Base-by-base conservation (phyloP, 2,797 vertebrate species). In the Enteromius paludinosus region DNA sequence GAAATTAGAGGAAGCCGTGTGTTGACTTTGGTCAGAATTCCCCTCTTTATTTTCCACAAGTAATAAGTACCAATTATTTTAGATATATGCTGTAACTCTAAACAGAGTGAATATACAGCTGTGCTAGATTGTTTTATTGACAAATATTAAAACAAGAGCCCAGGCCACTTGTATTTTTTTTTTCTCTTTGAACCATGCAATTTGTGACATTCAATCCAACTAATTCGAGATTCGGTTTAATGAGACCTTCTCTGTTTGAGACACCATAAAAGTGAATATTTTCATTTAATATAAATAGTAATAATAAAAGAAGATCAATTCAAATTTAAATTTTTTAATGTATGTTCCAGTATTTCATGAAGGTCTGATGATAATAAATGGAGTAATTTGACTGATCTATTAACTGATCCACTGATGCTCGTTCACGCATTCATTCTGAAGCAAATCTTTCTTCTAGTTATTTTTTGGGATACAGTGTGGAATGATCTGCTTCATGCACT, bases 31-130 rank as follows among this genome's bases (percentile, higher is more conserved):
- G 56, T 72, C 79, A 81, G 41, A 73, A 25, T 47, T 18, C 15
- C n/a, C 28, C 41, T 61, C 54, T 41, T 65, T 25, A 49, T 66
- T 74, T 74, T 74, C 75, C 43, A 66, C n/a, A 66, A 35, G 28
- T 64, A 49, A 47, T 78, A 65, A 65, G 76, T 52, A 78, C 45
- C 72, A 79, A 56, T 79, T 59, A 79, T 74, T 66, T 82, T n/a
- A 79, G 85, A 78, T 49, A 84, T 70, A 82, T 28, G 82, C 54
- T 59, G 33, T 5, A 86, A 72, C 82, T 76, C 80, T 69, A 80
- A 73, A 83, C 82, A 64, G 87, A 88, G 84, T 83, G 33, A 72
- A 79, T 79, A 77, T 79, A 79, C 75, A 87, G 78, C 54, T 52
- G 15, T 14, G 5, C 78, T 59, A 2, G 15, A 56, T 69, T 1